These are phyloP conservation scores for Yponomeuta cagnagella DNA, from an alignment of 2,888 invertebrate species.

Conservation along the genomic window DNA sequence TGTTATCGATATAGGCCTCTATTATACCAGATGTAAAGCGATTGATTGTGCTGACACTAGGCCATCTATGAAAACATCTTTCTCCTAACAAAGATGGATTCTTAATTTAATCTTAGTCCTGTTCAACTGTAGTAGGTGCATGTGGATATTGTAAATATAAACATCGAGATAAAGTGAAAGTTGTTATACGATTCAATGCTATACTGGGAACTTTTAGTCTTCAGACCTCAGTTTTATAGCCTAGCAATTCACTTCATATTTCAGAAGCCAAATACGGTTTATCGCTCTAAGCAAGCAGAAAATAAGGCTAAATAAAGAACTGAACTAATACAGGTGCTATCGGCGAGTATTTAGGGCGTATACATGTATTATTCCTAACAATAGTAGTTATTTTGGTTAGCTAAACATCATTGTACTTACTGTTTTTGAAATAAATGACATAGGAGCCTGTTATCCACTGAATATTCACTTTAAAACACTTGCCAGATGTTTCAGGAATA, in stretches of 20 bases:
- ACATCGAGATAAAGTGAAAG: neutral
- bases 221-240: neutral
- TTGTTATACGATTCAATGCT: neutral
- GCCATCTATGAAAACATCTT: neutral
- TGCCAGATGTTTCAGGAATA: neutral
- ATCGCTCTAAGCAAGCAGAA: neutral
- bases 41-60: neutral
- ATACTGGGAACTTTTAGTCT: neutral
- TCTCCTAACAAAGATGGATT: neutral
- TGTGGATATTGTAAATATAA: neutral
- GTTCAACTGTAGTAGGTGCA: neutral
- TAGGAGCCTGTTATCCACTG: neutral
- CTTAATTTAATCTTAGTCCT: neutral
- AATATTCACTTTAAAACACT: neutral
- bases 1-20: neutral
- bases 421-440: neutral
- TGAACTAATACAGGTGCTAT: slow-evolving; percentile 27
- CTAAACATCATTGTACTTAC: neutral
- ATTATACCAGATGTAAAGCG: neutral
- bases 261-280: slow-evolving; percentile 22
- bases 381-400: neutral
- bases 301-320: neutral
- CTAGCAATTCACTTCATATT: neutral
- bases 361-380: slow-evolving; percentile 18
- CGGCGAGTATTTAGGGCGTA: slow-evolving; percentile 51